phyloP scores from a whole-genome alignment of 30 jellyfish, hydroid and myxozoan genomes.

The Haliclystus octoradiatus region DNA sequence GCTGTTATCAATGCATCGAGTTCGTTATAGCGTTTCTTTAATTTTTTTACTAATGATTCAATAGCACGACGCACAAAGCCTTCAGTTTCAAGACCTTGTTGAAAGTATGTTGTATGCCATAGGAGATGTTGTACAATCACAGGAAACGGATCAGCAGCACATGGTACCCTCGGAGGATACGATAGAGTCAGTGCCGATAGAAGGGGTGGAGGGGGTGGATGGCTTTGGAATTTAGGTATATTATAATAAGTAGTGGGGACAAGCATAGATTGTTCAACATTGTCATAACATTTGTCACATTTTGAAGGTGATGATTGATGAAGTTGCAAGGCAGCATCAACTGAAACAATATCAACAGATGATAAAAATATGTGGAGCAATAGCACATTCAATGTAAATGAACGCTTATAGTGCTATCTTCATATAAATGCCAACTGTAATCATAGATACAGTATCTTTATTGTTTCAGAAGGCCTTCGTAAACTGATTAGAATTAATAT shows the following conservation, averaged over 20 bases:
- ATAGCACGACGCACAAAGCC: constrained; percentile 84
- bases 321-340: constrained; percentile 42
- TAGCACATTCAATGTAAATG: no score
- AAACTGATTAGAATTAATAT: no score
- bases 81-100: constrained; percentile 71
- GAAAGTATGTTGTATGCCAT: constrained; percentile 67
- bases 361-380: no score
- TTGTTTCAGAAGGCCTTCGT: no score
- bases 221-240: constrained; percentile 54
- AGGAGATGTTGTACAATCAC: constrained; percentile 75
- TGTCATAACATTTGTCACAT: constrained; percentile 58
- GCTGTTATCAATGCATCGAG: constrained; percentile 87
- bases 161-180: constrained; percentile 90
- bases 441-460: no score
- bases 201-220: constrained; percentile 61
- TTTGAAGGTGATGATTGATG: constrained; percentile 44
- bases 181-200: constrained; percentile 54
- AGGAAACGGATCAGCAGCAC: constrained; percentile 99
- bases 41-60: constrained; percentile 86
- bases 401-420: no score
- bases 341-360: constrained; percentile 1
- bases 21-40: constrained; percentile 90
- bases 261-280: constrained; percentile 33
- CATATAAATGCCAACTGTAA: no score
- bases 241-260: constrained; percentile 31